A percentile compares a stretch with the other conserved stretches of the same genome.
Evolutionary conservation across 64 coral and sea anemone genomes (phyloP).

Genomic region (Acropora yongei): DNA sequence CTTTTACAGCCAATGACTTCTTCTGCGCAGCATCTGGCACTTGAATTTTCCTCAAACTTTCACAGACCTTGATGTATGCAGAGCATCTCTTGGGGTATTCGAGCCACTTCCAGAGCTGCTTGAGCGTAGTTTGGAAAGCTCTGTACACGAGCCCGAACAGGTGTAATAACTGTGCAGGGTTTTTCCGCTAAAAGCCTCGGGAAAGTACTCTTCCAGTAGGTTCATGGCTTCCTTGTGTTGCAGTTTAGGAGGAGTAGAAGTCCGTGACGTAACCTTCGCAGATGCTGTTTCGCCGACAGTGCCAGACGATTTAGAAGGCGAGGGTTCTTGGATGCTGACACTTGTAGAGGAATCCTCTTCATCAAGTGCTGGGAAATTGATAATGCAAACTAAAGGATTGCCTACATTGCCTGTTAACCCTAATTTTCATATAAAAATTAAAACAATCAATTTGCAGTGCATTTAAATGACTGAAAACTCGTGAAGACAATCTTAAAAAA

Average conservation of each 20-base stretch:
- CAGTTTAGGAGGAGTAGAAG: constrained; percentile 32
- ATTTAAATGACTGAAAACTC: too few relatives aligned
- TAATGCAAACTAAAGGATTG: constrained; percentile 7
- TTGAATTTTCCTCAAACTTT: too few relatives aligned
- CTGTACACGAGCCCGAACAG: constrained; percentile 48
- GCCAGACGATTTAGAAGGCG: constrained; percentile 11
- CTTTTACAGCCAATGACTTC: too few relatives aligned
- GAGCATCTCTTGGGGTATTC: too few relatives aligned
- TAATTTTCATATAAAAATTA: constrained; percentile 1
- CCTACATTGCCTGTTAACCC: background rate
- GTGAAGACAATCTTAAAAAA: too few relatives aligned
- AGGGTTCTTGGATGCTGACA: constrained; percentile 14
- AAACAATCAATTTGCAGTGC: too few relatives aligned
- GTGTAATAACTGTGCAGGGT: constrained; percentile 55
- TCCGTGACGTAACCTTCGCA: constrained; percentile 1
- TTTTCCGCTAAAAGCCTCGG: constrained; percentile 29
- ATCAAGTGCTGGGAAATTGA: constrained; percentile 11
- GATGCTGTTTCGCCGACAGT: background rate
- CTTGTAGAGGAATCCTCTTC: background rate
- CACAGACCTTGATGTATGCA: too few relatives aligned
- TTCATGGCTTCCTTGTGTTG: constrained; percentile 57
- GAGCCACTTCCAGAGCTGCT: too few relatives aligned
- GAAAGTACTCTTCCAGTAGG: constrained; percentile 59
- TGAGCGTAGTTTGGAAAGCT: constrained; percentile 55
- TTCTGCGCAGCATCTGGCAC: too few relatives aligned